Conservation (phyloP, 2,888 invertebrate genomes). For the Aleiodes alternator region DNA sequence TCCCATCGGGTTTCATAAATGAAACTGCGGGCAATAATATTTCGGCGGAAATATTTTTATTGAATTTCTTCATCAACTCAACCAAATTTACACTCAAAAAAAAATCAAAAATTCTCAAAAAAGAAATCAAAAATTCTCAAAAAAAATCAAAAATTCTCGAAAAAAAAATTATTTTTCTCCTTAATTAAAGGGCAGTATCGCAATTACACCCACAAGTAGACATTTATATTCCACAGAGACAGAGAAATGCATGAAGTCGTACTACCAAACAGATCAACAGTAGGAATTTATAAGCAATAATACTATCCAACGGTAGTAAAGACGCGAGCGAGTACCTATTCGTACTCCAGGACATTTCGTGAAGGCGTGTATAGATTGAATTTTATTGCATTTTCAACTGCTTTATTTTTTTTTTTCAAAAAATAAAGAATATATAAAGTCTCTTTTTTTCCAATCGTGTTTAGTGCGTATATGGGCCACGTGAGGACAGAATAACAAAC, state of each 20-base stretch:
- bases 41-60: not conserved
- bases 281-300: slow-evolving; percentile 72
- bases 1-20: slow-evolving; percentile 27
- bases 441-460: not conserved
- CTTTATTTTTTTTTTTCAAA: not conserved
- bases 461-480: slow-evolving; percentile 30
- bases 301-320: slow-evolving; percentile 70
- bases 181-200: slow-evolving; percentile 1
- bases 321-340: slow-evolving; percentile 47
- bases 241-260: not conserved
- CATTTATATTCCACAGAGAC: not conserved
- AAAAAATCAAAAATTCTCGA: no score
- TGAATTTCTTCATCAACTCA: not conserved
- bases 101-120: not conserved
- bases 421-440: slow-evolving; percentile 7
- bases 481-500: slow-evolving; percentile 15
- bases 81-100: no score
- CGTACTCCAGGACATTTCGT: not conserved
- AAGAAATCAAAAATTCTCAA: no score
- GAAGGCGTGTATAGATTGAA: slow-evolving; percentile 29
- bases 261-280: slow-evolving; percentile 38
- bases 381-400: slow-evolving; percentile 25
- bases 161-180: not conserved
- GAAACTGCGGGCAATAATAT: slow-evolving; percentile 33
- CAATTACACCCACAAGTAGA: slow-evolving; percentile 4